Conservation (phyloP, 2,113 vertebrate genomes). For the Rhadina sibilatrix region DNA sequence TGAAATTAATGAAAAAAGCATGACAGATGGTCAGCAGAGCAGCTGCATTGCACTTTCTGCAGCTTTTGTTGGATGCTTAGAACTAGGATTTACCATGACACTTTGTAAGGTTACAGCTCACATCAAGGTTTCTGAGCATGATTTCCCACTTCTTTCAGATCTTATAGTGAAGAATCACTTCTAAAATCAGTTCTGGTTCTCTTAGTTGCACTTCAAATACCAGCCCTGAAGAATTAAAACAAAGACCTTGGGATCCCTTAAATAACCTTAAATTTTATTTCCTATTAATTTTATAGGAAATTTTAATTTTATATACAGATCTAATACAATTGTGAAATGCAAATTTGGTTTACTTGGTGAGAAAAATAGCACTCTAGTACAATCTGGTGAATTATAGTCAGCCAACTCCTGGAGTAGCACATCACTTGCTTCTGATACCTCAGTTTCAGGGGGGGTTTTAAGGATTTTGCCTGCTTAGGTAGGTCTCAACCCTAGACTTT, state of each 20-base stretch:
- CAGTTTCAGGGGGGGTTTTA: neutral
- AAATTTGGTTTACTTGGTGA: neutral
- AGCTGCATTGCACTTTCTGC: neutral
- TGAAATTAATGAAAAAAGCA: neutral
- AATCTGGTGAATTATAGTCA: neutral
- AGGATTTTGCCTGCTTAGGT: neutral
- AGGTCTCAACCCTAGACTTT: neutral
- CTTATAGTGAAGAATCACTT: neutral
- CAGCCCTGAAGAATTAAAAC: neutral
- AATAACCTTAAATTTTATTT: conserved; percentile 11
- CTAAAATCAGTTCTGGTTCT: neutral
- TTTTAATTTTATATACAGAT: neutral
- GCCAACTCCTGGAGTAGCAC: neutral
- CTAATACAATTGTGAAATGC: conserved; percentile 4
- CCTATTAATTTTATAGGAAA: neutral
- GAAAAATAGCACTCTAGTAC: neutral
- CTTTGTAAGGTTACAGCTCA: neutral
- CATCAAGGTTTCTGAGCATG: neutral
- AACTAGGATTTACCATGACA: neutral
- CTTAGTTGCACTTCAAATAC: conserved; percentile 34
- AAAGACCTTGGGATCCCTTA: neutral
- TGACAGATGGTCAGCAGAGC: neutral
- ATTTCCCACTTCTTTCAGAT: neutral
- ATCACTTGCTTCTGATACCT: neutral
- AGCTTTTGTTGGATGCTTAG: neutral